These are phyloP conservation scores for Tetranychus truncatus DNA, from an alignment of 2,888 invertebrate genomes.

Conservation along the genomic window DNA sequence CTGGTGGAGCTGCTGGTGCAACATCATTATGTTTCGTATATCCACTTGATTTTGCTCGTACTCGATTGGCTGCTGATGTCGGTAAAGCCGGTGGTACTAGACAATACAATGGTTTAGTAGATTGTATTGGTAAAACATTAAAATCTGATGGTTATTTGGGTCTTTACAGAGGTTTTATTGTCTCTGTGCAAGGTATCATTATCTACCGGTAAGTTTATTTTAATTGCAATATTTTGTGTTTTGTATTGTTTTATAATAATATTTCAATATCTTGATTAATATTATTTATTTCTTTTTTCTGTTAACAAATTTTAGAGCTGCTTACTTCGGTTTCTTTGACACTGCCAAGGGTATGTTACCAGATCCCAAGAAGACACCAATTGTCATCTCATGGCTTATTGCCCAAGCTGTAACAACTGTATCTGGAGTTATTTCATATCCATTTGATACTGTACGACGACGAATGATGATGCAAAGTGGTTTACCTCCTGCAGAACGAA, in stretches of 20 bases:
- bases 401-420: constrained; percentile 69
- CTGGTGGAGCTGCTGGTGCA: constrained; percentile 84
- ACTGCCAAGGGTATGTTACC: constrained; percentile 83
- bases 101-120: constrained; percentile 72
- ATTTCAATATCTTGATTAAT: too few species aligned
- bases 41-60: constrained; percentile 84
- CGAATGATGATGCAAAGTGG: constrained; percentile 99
- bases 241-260: too few species aligned
- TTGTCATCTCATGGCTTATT: constrained; percentile 82
- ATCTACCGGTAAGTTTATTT: constrained; percentile 43
- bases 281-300: not conserved
- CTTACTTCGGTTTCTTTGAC: constrained; percentile 90
- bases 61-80: constrained; percentile 67
- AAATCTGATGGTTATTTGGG: constrained; percentile 61
- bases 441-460: constrained; percentile 81
- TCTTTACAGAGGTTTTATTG: constrained; percentile 54
- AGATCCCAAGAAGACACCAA: constrained; percentile 75
- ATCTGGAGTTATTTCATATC: constrained; percentile 84
- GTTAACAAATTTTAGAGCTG: constrained; percentile 46
- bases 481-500: constrained; percentile 50
- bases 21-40: constrained; percentile 84
- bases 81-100: constrained; percentile 53
- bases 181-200: constrained; percentile 37
- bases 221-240: too few species aligned
- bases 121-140: constrained; percentile 62